Conservation (phyloP, 2,797 vertebrate genomes). For the Rhinoraja longicauda region DNA sequence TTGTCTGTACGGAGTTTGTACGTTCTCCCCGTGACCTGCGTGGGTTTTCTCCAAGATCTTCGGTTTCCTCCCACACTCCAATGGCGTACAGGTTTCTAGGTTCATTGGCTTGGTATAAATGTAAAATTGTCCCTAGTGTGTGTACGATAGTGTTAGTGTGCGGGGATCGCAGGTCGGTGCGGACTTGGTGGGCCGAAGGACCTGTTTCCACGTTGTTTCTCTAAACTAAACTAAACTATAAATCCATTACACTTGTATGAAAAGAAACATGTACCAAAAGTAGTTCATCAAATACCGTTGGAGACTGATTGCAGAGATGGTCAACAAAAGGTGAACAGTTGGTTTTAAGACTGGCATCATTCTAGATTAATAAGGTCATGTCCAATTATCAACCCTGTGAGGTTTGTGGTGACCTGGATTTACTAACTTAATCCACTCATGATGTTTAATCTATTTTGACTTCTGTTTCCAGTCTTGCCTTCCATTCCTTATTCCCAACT, state of each 20-base stretch:
- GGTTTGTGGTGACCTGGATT: not conserved
- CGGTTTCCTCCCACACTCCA: too few relatives aligned
- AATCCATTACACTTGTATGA: not conserved
- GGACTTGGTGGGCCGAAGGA: too few relatives aligned
- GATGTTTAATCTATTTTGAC: conserved; percentile 24
- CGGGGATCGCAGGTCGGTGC: too few relatives aligned
- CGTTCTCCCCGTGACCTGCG: too few relatives aligned
- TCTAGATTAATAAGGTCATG: not conserved
- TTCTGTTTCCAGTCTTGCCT: conserved; percentile 6
- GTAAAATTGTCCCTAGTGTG: too few relatives aligned
- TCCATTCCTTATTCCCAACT: not conserved
- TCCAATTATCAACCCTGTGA: not conserved
- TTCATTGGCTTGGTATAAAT: too few relatives aligned
- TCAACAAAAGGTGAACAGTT: not conserved
- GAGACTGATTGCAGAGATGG: not conserved
- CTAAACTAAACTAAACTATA: not conserved
- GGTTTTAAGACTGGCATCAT: not conserved
- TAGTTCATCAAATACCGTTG: not conserved
- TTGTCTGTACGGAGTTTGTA: too few relatives aligned
- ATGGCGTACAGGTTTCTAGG: too few relatives aligned
- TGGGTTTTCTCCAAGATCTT: too few relatives aligned
- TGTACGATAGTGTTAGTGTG: too few relatives aligned
- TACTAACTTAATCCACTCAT: conserved; percentile 28
- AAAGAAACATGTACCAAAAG: not conserved
- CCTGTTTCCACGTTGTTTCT: too few relatives aligned